Conservation (phyloP, 1,140 invertebrate genomes). For the Platyscapa corneri region DNA sequence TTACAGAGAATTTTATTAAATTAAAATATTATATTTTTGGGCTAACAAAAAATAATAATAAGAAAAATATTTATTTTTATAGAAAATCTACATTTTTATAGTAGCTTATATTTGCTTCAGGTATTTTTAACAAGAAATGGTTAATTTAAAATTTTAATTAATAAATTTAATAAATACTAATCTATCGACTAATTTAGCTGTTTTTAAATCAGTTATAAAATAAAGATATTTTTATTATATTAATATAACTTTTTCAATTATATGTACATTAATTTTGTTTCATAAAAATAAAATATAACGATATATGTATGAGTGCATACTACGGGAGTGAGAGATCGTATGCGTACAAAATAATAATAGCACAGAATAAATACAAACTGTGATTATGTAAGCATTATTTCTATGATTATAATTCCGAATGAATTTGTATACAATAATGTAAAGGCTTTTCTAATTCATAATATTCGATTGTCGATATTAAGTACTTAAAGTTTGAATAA, state of each 20-base stretch:
- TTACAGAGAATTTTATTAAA: no score
- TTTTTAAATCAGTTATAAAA: neutral
- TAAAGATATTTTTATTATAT: neutral
- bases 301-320: neutral
- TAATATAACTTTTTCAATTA: neutral
- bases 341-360: neutral
- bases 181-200: neutral
- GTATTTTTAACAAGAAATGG: no score
- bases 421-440: neutral
- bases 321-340: neutral
- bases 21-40: no score
- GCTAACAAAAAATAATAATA: no score
- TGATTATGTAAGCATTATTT: slow-evolving; percentile 7
- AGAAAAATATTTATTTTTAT: no score
- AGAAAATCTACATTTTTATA: no score
- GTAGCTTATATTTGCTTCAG: no score
- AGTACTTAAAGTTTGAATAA: neutral
- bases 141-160: neutral
- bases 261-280: neutral
- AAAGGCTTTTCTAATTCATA: neutral
- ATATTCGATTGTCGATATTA: neutral
- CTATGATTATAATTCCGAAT: neutral
- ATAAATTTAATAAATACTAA: neutral
- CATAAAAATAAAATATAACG: neutral
- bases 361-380: neutral